Conservation (phyloP, 2,888 invertebrate species). For the Glomeris marginata region DNA sequence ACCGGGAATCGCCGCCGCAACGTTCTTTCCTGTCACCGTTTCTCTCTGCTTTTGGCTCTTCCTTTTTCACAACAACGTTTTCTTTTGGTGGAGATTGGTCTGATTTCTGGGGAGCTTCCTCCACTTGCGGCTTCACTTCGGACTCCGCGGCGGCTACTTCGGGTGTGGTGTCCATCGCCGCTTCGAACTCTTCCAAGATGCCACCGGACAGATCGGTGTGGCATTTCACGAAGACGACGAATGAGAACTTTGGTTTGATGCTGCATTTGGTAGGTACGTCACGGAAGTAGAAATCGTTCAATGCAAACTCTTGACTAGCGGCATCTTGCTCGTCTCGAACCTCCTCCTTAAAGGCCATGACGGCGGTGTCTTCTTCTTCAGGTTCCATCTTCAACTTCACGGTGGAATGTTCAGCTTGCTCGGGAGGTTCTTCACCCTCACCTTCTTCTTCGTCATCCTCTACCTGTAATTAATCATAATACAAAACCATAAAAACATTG, state of each 20-base stretch:
- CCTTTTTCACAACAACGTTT: too few relatives aligned
- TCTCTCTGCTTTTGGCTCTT: too few relatives aligned
- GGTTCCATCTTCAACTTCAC: not conserved
- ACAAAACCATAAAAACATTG: not conserved
- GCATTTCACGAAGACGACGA: conserved; percentile 8
- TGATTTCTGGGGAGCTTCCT: too few relatives aligned
- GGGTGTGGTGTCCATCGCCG: not conserved
- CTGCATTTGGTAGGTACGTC: not conserved
- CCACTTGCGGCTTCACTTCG: not conserved
- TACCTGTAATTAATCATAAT: not conserved
- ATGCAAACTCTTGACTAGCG: not conserved
- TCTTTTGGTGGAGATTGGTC: too few relatives aligned
- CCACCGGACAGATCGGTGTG: too few relatives aligned
- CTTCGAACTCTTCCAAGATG: conserved; percentile 1
- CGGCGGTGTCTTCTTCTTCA: not conserved
- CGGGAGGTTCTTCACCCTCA: not conserved
- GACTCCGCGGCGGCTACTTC: not conserved
- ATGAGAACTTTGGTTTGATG: conserved; percentile 9
- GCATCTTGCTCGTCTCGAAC: not conserved
- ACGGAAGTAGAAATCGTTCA: not conserved
- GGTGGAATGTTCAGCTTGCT: not conserved
- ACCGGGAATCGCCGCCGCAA: too few relatives aligned
- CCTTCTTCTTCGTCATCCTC: not conserved
- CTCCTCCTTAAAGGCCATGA: not conserved
- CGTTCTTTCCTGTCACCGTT: too few relatives aligned